Evolutionary conservation across 2,113 vertebrate genomes (phyloP), one percentile per base, ranked within the genome.

Genomic region (Suncus etruscus): DNA sequence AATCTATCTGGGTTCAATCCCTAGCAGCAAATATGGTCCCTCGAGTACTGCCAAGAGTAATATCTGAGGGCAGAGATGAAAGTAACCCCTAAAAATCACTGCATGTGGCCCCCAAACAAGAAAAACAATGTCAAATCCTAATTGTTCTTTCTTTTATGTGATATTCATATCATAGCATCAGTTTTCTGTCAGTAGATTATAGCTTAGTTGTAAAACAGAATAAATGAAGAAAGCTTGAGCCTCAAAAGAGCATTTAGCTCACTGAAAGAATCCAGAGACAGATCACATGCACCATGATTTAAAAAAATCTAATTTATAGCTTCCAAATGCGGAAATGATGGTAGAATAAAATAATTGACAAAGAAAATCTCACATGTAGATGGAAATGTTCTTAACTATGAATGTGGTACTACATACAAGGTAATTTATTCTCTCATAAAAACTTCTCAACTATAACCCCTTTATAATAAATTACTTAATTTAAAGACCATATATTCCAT

Each of bases 181-280:
- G 32, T 74, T 91, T 84, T 73, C 66, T 73, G 12, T 75, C 32
- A 68, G 31, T 29, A 10, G 65, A 86, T 10, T 66, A 69, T 83
- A 89, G 87, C 39, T 51, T 12, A 68, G 32, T n/a, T 66, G 63
- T 31, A 54, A 90, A 89, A 84, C 66, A 25, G 6, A 32, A 47
- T 66, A 61, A 86, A 31, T 6, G 47, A 20, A 29, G 82, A 48
- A 45, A 51, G 9, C 18, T 32, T 61, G 45, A 39, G 39, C 51
- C 50, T 31, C 77, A 72, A 9, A 79, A 68, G 39, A 69, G 11
- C 75, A 86, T 77, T 69, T 81, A 63, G 11, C 3, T 29, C 18
- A 69, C 11, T 65, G 66, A 82, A 80, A 89, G 50, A 85, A 87
- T 18, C 18, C 90, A 95, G 83, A 54, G 14, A 70, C 24, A 70